Evolutionary conservation across 1,140 invertebrate species (phyloP).

Genomic region (Drosophila busckii): DNA sequence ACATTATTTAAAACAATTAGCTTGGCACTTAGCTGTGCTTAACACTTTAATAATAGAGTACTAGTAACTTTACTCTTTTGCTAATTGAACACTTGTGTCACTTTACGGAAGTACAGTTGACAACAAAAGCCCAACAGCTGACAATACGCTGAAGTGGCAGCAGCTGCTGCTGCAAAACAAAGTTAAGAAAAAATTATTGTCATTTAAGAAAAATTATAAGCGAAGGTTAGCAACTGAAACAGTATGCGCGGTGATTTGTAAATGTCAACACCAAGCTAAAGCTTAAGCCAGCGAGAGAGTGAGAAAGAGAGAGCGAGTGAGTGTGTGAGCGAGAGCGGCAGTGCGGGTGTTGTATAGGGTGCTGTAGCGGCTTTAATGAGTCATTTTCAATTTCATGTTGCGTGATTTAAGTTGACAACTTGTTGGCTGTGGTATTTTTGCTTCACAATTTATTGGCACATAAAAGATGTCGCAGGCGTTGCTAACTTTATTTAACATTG

Average conservation of each 20-base stretch:
- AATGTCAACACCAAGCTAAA: conserved; percentile 64
- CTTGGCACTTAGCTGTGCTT: too few species aligned
- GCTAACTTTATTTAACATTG: conserved; percentile 68
- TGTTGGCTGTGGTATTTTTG: conserved; percentile 49
- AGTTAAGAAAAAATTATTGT: conserved; percentile 13
- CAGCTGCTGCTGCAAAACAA: not conserved
- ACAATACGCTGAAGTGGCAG: not conserved
- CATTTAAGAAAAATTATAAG: conserved; percentile 61
- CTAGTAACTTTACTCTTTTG: too few species aligned
- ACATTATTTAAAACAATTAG: too few species aligned
- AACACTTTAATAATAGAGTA: too few species aligned
- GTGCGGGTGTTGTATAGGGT: not conserved
- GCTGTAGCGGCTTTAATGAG: conserved; percentile 48
- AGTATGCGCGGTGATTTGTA: conserved; percentile 63
- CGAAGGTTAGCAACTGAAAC: conserved; percentile 68
- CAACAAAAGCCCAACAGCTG: conserved; percentile 11
- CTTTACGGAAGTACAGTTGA: conserved; percentile 29
- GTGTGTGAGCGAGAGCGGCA: not conserved
- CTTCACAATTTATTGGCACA: conserved; percentile 67
- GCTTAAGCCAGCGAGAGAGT: conserved; percentile 13
- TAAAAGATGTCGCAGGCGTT: conserved; percentile 73
- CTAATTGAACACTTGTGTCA: conserved; percentile 38
- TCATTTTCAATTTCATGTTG: conserved; percentile 70
- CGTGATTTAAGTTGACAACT: conserved; percentile 62
- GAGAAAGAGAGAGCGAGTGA: not conserved